Percentiles rank a stretch among this genome's conserved stretches.
phyloP scores from a whole-genome alignment of 1,140 invertebrate species.

The Drosophila obscura region DNA sequence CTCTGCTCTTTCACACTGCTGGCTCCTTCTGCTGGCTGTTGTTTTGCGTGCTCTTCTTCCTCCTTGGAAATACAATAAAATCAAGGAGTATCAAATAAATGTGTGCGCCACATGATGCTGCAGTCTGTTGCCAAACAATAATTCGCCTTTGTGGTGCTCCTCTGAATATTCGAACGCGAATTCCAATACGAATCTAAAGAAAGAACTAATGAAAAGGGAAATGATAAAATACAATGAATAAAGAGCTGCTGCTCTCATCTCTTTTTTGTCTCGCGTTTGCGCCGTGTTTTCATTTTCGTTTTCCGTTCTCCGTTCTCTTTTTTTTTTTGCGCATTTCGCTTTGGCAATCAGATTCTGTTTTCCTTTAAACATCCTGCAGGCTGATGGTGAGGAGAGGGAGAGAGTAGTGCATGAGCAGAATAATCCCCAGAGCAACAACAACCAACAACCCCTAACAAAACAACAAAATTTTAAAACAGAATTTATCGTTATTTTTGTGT shows the following conservation, averaged over 20 bases:
- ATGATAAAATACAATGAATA: too few relatives aligned
- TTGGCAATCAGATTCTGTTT: conserved; percentile 58
- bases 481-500: conserved; percentile 43
- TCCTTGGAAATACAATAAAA: conserved; percentile 40
- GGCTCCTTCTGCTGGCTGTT: too few relatives aligned
- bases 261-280: conserved; percentile 77
- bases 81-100: conserved; percentile 29
- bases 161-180: too few relatives aligned
- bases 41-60: too few relatives aligned
- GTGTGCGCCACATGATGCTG: conserved; percentile 50
- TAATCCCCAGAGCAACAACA: conserved; percentile 26
- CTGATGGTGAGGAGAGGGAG: too few relatives aligned
- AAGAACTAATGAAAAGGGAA: too few relatives aligned
- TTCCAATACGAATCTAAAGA: too few relatives aligned
- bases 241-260: not conserved
- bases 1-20: not conserved
- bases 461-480: conserved; percentile 38
- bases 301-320: conserved; percentile 11
- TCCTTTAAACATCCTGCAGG: conserved; percentile 67
- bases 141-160: conserved; percentile 17
- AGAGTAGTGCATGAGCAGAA: too few relatives aligned
- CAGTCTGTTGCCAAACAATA: conserved; percentile 5
- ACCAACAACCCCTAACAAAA: conserved; percentile 58
- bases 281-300: conserved; percentile 57
- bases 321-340: conserved; percentile 73